Evolutionary conservation across 1,140 invertebrate species (phyloP), one percentile per base, ranked within the genome.

Genomic region (Teleopsis dalmanni): DNA sequence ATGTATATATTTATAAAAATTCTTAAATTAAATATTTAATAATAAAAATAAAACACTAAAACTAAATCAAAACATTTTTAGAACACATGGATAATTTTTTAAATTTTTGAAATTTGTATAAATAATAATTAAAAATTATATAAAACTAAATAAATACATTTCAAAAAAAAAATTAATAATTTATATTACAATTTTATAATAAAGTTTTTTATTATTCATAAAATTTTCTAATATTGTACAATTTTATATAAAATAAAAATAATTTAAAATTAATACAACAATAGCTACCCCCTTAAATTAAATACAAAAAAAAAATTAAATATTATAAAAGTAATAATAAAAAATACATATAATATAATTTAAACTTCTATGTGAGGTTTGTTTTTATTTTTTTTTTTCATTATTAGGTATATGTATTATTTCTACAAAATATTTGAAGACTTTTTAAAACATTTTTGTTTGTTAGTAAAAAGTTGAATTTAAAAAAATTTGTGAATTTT

Each of bases 201-300:
- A 14, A 14, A 35, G 22, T 19, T 35, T 21, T 9, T 38, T 11
- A 19, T 27, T 4, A 6, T 29, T 16, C 6, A 9, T 37, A 18
- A 10, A 16, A 21, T 43, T 10, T 43, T 8, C 7, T 8, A 29
- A 29, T 29, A 8, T 29, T 29, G 27, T 1, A 26, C 41, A 29
- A 31, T 29, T 43, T 31, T 43, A 43, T 43, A 18, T 43, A 43
- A 25, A 43, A 7, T 21, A 43, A 13, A 13, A 27, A 13, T 29
- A 27, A 43, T 11, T 34, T 14, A 29, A 35, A 43, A 35, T 25
- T 42, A 27, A 36, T 29, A 43, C 22, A 18, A 42, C 29, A 42
- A 37, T 44, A 50, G 48, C 48, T 50, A 50, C 48, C 48, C 48
- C 48, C 48, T 50, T 43, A 19, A 43, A 43, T 44, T 50, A 25